A percentile compares a stretch with the other conserved stretches of the same genome.
phyloP scores from a whole-genome alignment of 1,140 invertebrate species.

The Maconellicoccus hirsutus region DNA sequence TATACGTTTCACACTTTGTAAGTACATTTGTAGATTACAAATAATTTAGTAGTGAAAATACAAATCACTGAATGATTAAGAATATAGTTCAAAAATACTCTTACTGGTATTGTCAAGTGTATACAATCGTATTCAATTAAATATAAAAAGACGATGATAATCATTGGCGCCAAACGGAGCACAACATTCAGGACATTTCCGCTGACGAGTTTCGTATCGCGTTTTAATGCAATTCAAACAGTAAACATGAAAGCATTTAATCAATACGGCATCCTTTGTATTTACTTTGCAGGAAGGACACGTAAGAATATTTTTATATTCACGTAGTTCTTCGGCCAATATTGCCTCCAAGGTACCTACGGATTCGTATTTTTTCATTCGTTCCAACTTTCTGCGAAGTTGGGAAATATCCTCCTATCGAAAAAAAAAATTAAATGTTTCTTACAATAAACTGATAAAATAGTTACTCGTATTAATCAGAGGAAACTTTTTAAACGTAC shows the following conservation, averaged over 20 bases:
- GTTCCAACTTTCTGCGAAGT: constrained; percentile 79
- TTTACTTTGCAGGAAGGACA: constrained; percentile 99
- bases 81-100: too few relatives aligned
- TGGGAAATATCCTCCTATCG: constrained; percentile 93
- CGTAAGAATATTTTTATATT: constrained; percentile 95
- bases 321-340: constrained; percentile 90
- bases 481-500: too few relatives aligned
- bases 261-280: constrained; percentile 93
- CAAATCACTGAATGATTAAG: too few relatives aligned
- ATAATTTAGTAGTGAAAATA: too few relatives aligned
- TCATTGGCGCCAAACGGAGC: constrained; percentile 97
- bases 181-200: constrained; percentile 99
- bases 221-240: constrained; percentile 97
- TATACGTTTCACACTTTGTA: too few relatives aligned
- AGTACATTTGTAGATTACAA: too few relatives aligned
- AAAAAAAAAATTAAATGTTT: too few relatives aligned
- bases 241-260: constrained; percentile 99
- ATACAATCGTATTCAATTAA: constrained; percentile 28
- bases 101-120: too few relatives aligned
- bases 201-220: constrained; percentile 83
- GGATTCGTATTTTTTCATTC: constrained; percentile 96
- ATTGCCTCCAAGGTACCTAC: constrained; percentile 93
- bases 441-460: too few relatives aligned
- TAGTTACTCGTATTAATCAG: too few relatives aligned
- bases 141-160: constrained; percentile 84